Conservation (phyloP, 2,113 vertebrate species). For the Tenrec ecaudatus region DNA sequence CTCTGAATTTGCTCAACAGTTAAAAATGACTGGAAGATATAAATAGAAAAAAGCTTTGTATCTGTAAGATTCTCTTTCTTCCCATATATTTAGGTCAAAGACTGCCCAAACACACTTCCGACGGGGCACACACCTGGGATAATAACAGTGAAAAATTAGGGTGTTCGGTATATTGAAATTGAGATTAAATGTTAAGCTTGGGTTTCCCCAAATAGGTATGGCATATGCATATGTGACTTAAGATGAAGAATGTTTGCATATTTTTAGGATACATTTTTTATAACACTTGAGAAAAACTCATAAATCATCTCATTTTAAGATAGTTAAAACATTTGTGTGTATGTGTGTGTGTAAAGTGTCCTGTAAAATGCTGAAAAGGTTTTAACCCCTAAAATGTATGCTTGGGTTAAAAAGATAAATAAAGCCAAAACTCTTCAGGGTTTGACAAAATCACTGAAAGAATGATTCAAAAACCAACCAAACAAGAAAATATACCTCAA, state of each 20-base stretch:
- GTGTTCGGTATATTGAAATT: not conserved
- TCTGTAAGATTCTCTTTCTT: not conserved
- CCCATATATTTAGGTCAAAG: not conserved
- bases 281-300: conserved; percentile 11
- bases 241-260: not conserved
- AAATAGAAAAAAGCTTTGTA: not conserved
- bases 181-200: not conserved
- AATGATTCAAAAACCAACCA: not conserved
- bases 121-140: not conserved
- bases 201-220: conserved; percentile 16
- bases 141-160: not conserved
- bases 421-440: conserved; percentile 20
- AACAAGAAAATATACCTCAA: not conserved
- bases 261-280: conserved; percentile 16
- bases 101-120: not conserved
- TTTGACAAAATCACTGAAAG: conserved; percentile 29
- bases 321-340: not conserved
- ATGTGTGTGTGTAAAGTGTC: not conserved
- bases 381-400: conserved; percentile 30
- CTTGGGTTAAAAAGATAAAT: conserved; percentile 31
- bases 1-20: not conserved
- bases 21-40: conserved; percentile 30
- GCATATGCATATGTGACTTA: not conserved
- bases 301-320: not conserved
- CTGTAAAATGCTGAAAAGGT: not conserved